phyloP scores from a whole-genome alignment of 2,888 invertebrate species.

The Drosophila stalkeri region DNA sequence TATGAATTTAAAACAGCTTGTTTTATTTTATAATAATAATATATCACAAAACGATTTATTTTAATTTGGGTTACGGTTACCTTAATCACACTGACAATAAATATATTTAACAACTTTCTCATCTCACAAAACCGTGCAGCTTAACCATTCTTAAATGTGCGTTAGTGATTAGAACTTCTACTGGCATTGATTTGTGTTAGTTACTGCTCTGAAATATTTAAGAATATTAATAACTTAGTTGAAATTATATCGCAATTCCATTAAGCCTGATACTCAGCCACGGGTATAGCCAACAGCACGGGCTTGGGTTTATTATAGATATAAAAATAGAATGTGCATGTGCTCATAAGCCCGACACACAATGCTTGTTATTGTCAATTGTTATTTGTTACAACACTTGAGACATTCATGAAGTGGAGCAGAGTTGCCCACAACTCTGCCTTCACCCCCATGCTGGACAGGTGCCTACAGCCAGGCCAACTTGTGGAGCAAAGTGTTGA shows the following conservation, averaged over 20 bases:
- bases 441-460: background rate
- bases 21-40: too few species aligned
- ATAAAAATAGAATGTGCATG: conserved; percentile 17
- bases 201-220: too few species aligned
- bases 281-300: conserved; percentile 41
- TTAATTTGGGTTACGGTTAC: too few species aligned
- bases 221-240: background rate
- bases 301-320: conserved; percentile 1
- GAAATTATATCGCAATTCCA: background rate
- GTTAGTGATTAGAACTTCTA: background rate
- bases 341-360: background rate
- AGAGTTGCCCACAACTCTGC: conserved; percentile 25
- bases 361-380: conserved; percentile 25
- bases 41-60: too few species aligned
- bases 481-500: conserved; percentile 53
- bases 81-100: background rate
- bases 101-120: background rate
- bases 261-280: conserved; percentile 54
- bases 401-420: conserved; percentile 67
- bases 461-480: conserved; percentile 8
- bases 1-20: too few species aligned
- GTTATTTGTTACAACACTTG: conserved; percentile 69
- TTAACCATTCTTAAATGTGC: background rate
- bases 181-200: background rate
- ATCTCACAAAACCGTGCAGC: background rate